These are phyloP conservation scores for Myioborus miniatus DNA, from an alignment of 2,797 vertebrate species.

Conservation along the genomic window DNA sequence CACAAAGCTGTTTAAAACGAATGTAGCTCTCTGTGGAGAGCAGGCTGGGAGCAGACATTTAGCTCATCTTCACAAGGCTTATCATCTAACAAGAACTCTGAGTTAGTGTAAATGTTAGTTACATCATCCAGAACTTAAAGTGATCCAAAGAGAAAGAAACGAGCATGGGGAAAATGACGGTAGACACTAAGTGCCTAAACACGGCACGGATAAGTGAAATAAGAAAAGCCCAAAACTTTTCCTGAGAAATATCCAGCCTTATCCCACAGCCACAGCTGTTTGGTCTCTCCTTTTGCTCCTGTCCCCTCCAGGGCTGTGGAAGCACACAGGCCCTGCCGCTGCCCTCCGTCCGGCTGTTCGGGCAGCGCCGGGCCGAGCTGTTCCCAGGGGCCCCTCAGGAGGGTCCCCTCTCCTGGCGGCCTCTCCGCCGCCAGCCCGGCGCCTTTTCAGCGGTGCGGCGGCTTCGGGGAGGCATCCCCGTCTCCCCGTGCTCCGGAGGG, in stretches of 20 bases:
- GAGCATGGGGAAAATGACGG: neutral
- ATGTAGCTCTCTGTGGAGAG: neutral
- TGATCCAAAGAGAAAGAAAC: neutral
- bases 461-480: neutral
- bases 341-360: fast-evolving
- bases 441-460: neutral
- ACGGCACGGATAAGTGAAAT: neutral
- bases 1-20: neutral
- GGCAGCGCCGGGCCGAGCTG: fast-evolving
- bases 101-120: neutral
- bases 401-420: fast-evolving
- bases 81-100: neutral
- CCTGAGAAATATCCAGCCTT: neutral
- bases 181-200: neutral
- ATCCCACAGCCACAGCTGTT: neutral
- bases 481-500: neutral
- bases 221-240: neutral
- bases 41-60: neutral
- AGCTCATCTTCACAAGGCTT: neutral
- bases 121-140: neutral
- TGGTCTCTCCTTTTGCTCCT: neutral
- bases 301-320: no score
- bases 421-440: neutral
- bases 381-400: fast-evolving
- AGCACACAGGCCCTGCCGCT: neutral